Conservation (phyloP, 2,888 invertebrate species). For the Cataglyphis albicans region DNA sequence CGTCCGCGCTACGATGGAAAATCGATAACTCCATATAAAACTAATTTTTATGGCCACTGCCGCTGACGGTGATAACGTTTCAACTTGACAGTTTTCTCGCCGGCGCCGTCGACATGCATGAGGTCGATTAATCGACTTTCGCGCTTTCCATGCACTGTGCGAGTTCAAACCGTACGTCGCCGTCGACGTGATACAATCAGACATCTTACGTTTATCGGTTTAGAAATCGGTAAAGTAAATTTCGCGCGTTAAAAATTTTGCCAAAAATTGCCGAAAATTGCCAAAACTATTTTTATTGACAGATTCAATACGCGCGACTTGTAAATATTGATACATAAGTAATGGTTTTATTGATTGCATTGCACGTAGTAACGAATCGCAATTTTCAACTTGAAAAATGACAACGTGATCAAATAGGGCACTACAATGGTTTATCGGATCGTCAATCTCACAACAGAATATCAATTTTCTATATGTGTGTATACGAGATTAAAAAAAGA, state of each 20-base stretch:
- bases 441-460: conserved; percentile 15
- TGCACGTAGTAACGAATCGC: neutral
- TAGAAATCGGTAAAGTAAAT: neutral
- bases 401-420: conserved; percentile 17
- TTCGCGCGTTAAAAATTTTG: neutral
- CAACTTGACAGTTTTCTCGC: conserved; percentile 62
- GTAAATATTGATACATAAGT: neutral
- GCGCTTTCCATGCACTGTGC: conserved; percentile 31
- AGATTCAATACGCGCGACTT: neutral
- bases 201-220: conserved; percentile 26
- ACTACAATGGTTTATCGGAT: conserved; percentile 26
- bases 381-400: conserved; percentile 25
- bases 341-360: conserved; percentile 8
- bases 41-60: conserved; percentile 55
- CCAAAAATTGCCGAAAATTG: neutral
- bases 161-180: conserved; percentile 1
- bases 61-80: conserved; percentile 59
- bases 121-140: conserved; percentile 67
- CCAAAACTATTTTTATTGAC: neutral
- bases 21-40: conserved; percentile 50
- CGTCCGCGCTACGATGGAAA: conserved; percentile 35
- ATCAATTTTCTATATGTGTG: conserved; percentile 18
- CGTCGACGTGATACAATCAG: conserved; percentile 19
- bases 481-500: neutral
- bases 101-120: conserved; percentile 27